Percentiles rank a stretch among this genome's conserved stretches.
Evolutionary conservation across 2,113 vertebrate genomes (phyloP).

Genomic region (Paramisgurnus dabryanus): DNA sequence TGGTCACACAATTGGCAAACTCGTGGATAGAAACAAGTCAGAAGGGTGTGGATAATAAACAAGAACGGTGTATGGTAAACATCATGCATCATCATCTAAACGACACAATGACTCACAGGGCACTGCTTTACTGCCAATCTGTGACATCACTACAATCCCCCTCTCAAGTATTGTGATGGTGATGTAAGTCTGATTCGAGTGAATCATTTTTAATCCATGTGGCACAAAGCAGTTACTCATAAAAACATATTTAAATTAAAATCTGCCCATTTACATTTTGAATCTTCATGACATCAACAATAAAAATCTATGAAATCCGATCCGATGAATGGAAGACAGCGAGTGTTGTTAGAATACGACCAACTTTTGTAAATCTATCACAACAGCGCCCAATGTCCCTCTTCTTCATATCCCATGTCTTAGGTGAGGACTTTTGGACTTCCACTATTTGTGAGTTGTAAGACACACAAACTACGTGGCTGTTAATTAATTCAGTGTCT

Average conservation of each 20-base stretch:
- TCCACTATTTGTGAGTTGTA: background rate
- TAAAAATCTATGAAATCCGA: background rate
- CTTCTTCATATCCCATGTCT: no score
- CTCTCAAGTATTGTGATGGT: background rate
- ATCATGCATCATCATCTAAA: background rate
- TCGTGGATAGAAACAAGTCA: background rate
- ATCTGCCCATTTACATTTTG: background rate
- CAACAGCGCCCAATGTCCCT: background rate
- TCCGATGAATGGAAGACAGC: background rate
- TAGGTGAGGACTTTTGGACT: background rate
- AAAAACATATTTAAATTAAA: no score
- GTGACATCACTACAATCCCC: background rate
- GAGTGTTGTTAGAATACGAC: background rate
- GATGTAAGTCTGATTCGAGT: background rate
- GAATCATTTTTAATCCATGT: background rate
- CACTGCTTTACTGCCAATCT: background rate
- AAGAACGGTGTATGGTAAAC: background rate
- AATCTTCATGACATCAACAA: background rate
- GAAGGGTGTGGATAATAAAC: background rate
- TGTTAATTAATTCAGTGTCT: background rate
- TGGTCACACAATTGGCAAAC: background rate
- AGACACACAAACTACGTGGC: background rate
- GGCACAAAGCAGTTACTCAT: background rate
- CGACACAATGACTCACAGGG: conserved; percentile 1
- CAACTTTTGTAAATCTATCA: background rate